Evolutionary conservation across 1,140 invertebrate species (phyloP), one percentile per base, ranked within the genome.

Genomic region (Arctopsyche grandis): DNA sequence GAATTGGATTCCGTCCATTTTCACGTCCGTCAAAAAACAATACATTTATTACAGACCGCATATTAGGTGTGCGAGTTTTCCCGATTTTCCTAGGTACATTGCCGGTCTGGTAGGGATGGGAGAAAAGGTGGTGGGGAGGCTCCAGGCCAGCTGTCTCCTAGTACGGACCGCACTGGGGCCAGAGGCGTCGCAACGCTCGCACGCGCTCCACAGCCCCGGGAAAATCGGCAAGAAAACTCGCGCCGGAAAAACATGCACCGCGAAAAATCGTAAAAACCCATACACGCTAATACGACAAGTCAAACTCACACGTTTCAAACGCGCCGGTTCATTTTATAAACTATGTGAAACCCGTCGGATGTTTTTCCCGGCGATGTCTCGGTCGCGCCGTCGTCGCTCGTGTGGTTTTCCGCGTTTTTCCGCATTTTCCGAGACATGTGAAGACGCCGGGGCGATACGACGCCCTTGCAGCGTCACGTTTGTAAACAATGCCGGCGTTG

Each of bases 71-170:
- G 48, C 12, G 48, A 12, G 48, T 52, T 52, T 52, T 52, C 16
- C 48, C 10, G 48, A 38, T 38, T 38, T 38, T 38, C 29, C 29
- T 38, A 38, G 29, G 29, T 38, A 38, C 12, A 52, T 52, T 10
- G 3, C 3, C 48, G 48, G 3, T 52, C 3, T 16, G 3, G 48
- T 3, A 1, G 10, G 48, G 48, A 12, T 5, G 3, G 12, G 48
- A 4, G 3, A 10, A 12, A 7, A 12, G 21, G 24, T 66, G 22
- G 63, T 26, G 63, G 63, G 63, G 63, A 3, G 4, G 48, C 48
- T 66, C 52, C 71, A 74, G 71, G 26, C 71, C 71, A 74, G 71
- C 71, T 74, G 71, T 38, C 71, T 74, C 71, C 71, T 73, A 56
- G 74, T 63, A 9, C 70, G 9, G 44, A 16, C 70, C 74, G 21